These are phyloP conservation scores for Acanthopagrus latus DNA, from an alignment of 2,797 vertebrate genomes.

Conservation along the genomic window DNA sequence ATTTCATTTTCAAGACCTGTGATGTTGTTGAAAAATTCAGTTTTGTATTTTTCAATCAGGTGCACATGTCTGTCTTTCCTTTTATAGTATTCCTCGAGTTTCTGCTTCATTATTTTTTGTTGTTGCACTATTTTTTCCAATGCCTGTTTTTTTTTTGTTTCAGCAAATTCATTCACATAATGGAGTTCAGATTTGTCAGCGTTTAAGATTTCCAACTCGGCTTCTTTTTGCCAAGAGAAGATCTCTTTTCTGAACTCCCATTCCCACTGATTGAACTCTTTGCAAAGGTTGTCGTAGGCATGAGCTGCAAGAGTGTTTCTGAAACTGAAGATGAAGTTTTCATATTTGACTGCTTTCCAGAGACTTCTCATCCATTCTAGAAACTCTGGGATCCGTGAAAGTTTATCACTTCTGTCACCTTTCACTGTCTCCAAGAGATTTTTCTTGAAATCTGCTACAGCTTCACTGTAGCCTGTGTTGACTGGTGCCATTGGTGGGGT, in stretches of 20 bases:
- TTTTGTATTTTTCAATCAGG: slow-evolving; percentile 74
- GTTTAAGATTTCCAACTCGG: slow-evolving; percentile 66
- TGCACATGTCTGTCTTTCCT: slow-evolving; percentile 42
- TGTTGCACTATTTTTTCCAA: neutral
- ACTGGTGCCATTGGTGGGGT: slow-evolving; percentile 87
- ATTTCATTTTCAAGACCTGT: slow-evolving; percentile 54
- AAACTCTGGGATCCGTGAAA: slow-evolving; percentile 79
- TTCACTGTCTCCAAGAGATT: slow-evolving; percentile 72
- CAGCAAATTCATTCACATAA: neutral
- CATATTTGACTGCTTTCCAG: slow-evolving; percentile 80
- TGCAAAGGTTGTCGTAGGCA: slow-evolving; percentile 72
- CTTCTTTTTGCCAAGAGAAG: slow-evolving; percentile 34
- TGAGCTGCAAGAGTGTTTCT: slow-evolving; percentile 79
- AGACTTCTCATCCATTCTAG: slow-evolving; percentile 79
- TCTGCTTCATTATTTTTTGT: neutral
- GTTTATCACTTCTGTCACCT: slow-evolving; percentile 17
- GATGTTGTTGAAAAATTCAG: slow-evolving; percentile 58
- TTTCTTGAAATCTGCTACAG: slow-evolving; percentile 80
- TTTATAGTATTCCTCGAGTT: slow-evolving; percentile 62
- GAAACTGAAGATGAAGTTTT: slow-evolving; percentile 83
- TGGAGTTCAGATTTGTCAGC: neutral
- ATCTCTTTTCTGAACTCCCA: slow-evolving; percentile 75
- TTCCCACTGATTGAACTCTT: slow-evolving; percentile 72
- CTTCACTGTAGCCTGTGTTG: slow-evolving; percentile 83
- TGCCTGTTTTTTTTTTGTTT: slow-evolving; percentile 1